A percentile compares a stretch with the other conserved stretches of the same genome.
phyloP scores from a whole-genome alignment of 1,140 invertebrate species.

The Brachionus calyciflorus region DNA sequence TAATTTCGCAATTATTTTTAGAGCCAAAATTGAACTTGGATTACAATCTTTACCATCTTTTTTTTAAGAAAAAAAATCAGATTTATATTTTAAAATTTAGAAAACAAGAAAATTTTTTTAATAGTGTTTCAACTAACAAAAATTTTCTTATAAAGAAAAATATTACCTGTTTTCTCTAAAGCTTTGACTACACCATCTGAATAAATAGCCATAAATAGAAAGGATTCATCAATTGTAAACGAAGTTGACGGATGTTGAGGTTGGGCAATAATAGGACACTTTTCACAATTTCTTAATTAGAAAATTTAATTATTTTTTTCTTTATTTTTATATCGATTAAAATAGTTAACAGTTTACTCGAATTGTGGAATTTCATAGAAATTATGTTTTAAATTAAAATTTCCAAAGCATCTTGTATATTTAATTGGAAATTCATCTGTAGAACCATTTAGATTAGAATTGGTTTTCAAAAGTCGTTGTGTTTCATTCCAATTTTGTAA shows the following conservation, averaged over 20 bases:
- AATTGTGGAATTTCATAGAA: slow-evolving; percentile 1
- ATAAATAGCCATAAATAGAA: slow-evolving; percentile 29
- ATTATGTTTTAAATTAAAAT: slow-evolving; percentile 4
- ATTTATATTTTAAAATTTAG: no score
- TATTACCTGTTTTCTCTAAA: not conserved
- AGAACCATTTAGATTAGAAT: not conserved
- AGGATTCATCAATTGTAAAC: slow-evolving; percentile 3
- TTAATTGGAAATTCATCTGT: not conserved
- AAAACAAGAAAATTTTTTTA: no score
- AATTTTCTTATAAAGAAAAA: no score
- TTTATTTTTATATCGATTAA: not conserved
- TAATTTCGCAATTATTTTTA: slow-evolving; percentile 10
- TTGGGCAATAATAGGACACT: not conserved
- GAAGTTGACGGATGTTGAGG: not conserved
- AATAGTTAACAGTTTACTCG: not conserved
- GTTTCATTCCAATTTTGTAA: not conserved
- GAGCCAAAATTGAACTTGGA: not conserved
- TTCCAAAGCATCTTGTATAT: slow-evolving; percentile 14
- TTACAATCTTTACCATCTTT: not conserved
- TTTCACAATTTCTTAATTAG: not conserved
- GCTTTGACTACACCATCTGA: slow-evolving; percentile 32
- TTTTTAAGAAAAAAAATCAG: no score
- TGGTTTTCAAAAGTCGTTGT: not conserved
- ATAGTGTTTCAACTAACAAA: no score
- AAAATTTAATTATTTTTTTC: no score